These are phyloP conservation scores for Sebastes glaucus DNA, from an alignment of 2,797 vertebrate genomes.

Conservation along the genomic window DNA sequence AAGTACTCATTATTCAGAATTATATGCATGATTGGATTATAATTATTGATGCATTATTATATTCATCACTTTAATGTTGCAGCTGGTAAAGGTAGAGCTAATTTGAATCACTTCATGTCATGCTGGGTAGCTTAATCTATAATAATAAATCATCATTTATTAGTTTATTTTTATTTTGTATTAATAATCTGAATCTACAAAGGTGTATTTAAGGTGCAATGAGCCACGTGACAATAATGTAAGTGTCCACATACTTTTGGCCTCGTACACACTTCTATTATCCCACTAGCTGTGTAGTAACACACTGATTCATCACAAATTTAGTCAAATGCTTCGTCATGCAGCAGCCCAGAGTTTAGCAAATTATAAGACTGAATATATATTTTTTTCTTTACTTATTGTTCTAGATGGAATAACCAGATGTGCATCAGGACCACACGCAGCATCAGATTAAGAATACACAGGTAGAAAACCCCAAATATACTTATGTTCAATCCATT, in stretches of 20 bases:
- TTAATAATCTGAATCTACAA: too few relatives aligned
- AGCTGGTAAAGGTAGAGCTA: neutral
- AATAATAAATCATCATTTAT: neutral
- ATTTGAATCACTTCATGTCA: neutral
- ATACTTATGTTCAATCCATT: neutral
- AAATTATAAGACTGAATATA: too few relatives aligned
- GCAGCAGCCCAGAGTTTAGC: neutral
- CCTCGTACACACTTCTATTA: too few relatives aligned
- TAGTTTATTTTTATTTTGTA: neutral
- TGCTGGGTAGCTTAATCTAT: neutral
- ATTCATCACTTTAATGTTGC: neutral
- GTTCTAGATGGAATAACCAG: neutral
- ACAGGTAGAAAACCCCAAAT: neutral
- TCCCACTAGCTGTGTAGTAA: too few relatives aligned
- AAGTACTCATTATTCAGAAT: too few relatives aligned
- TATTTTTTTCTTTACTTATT: neutral
- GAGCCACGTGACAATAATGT: too few relatives aligned
- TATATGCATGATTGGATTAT: neutral
- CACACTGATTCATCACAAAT: fast-evolving
- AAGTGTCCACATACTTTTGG: too few relatives aligned
- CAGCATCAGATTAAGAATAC: neutral
- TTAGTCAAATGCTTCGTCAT: neutral
- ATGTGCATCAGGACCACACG: neutral
- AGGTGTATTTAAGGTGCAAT: too few relatives aligned
- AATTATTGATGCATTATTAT: neutral